Conservation (phyloP, 2,888 invertebrate genomes). For the Spialia ferax region DNA sequence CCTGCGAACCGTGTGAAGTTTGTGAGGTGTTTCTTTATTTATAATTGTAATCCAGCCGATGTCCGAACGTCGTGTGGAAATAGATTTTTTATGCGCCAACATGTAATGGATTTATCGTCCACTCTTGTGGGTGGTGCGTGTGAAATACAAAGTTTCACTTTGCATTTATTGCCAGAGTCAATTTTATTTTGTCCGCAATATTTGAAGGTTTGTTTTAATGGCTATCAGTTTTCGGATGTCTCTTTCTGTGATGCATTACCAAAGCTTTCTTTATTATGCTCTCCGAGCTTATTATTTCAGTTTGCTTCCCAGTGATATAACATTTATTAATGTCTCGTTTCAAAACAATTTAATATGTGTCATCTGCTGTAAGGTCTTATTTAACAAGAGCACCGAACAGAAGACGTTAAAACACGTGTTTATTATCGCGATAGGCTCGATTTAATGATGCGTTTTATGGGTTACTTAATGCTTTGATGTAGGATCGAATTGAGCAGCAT, state of each 20-base stretch:
- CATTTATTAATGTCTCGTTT: background rate
- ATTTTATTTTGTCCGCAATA: conserved; percentile 27
- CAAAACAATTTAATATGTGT: conserved; percentile 12
- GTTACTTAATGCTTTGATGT: conserved; percentile 32
- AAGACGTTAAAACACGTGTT: conserved; percentile 20
- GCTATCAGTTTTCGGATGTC: conserved; percentile 12
- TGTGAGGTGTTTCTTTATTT: conserved; percentile 52
- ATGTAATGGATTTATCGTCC: conserved; percentile 46
- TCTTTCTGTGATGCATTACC: no score
- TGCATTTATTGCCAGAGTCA: conserved; percentile 18
- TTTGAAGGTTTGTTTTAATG: conserved; percentile 22
- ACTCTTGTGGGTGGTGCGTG: conserved; percentile 46
- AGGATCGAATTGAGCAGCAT: conserved; percentile 18
- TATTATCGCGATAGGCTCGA: conserved; percentile 20
- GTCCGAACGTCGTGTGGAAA: conserved; percentile 49
- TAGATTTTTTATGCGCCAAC: conserved; percentile 52
- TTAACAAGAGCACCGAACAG: conserved; percentile 5
- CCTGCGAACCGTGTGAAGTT: conserved; percentile 51
- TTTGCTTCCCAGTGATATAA: no score
- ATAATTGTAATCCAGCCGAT: conserved; percentile 50
- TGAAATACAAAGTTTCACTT: conserved; percentile 37
- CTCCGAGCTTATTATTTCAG: no score
- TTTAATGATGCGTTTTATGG: conserved; percentile 31
- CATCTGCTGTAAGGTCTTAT: conserved; percentile 19
- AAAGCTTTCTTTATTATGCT: no score